These are phyloP conservation scores for Chlorodrepanis virens DNA, from an alignment of 2,113 vertebrate genomes.

Conservation along the genomic window DNA sequence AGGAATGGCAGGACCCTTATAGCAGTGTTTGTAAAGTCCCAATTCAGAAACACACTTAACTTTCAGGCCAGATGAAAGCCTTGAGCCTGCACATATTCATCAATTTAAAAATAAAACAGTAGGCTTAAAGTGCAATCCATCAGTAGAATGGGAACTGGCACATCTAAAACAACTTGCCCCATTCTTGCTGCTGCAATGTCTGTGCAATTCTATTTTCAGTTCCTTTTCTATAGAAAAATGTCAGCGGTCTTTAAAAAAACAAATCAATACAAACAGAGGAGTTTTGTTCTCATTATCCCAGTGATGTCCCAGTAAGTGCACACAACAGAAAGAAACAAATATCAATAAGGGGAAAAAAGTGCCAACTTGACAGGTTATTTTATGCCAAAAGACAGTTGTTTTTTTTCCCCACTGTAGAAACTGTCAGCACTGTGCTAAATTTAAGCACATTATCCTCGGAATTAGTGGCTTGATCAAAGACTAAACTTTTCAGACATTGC, in stretches of 20 bases:
- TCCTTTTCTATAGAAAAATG: constrained; percentile 9
- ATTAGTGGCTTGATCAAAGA: constrained; percentile 29
- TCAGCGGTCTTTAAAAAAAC: not conserved
- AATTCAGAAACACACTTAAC: not conserved
- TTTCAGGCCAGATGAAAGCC: not conserved
- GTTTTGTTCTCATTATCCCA: not conserved
- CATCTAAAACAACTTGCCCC: not conserved
- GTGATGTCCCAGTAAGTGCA: not conserved
- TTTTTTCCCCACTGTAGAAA: not conserved
- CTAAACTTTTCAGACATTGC: not conserved
- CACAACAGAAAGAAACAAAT: not conserved
- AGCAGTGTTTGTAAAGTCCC: not conserved
- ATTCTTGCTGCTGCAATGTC: not conserved
- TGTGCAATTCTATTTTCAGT: constrained; percentile 18
- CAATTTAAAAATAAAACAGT: not conserved
- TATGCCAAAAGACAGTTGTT: not conserved
- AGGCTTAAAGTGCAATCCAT: not conserved
- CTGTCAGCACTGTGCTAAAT: not conserved
- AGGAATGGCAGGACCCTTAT: not conserved
- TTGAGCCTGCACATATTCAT: not conserved
- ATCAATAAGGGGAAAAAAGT: not conserved
- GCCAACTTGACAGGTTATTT: not conserved
- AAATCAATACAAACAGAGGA: not conserved
- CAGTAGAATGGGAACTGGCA: constrained; percentile 13
- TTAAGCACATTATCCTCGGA: not conserved